A percentile compares a stretch with the other conserved stretches of the same genome.
Evolutionary conservation across 2,113 vertebrate genomes (phyloP).

Genomic region (Oreocharis arfaki): DNA sequence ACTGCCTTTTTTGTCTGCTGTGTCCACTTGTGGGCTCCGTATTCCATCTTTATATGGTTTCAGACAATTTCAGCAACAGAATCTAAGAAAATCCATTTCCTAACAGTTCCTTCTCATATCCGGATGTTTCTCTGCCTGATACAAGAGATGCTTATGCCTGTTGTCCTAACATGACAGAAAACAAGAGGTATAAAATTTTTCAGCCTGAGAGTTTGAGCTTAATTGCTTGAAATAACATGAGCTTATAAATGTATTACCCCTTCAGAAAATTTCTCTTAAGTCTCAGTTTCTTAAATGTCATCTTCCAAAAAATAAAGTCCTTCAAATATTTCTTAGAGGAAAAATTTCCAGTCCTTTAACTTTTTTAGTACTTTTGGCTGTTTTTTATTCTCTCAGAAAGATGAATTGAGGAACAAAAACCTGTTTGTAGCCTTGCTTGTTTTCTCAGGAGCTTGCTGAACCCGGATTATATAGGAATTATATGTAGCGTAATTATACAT

Average conservation of each 20-base stretch:
- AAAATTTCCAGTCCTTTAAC: background rate
- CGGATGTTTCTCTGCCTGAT: background rate
- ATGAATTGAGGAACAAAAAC: background rate
- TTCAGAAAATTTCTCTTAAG: background rate
- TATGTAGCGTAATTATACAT: background rate
- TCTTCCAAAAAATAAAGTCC: background rate
- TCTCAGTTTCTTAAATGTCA: background rate
- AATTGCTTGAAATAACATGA: background rate
- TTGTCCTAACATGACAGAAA: background rate
- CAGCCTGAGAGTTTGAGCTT: background rate
- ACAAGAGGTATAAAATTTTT: background rate
- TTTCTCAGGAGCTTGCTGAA: background rate
- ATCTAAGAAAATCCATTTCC: background rate
- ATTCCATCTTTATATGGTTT: background rate
- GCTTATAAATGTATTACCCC: background rate
- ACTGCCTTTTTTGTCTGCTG: rapidly evolving
- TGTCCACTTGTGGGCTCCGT: rapidly evolving
- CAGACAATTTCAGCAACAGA: background rate
- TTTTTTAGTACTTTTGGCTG: background rate
- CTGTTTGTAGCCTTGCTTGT: background rate
- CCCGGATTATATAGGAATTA: background rate
- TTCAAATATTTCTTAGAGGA: background rate
- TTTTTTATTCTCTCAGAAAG: background rate
- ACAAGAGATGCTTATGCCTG: background rate
- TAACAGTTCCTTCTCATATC: background rate